Evolutionary conservation across 2,888 invertebrate species (phyloP), one percentile per base, ranked within the genome.

Genomic region (Capitulum mitella): DNA sequence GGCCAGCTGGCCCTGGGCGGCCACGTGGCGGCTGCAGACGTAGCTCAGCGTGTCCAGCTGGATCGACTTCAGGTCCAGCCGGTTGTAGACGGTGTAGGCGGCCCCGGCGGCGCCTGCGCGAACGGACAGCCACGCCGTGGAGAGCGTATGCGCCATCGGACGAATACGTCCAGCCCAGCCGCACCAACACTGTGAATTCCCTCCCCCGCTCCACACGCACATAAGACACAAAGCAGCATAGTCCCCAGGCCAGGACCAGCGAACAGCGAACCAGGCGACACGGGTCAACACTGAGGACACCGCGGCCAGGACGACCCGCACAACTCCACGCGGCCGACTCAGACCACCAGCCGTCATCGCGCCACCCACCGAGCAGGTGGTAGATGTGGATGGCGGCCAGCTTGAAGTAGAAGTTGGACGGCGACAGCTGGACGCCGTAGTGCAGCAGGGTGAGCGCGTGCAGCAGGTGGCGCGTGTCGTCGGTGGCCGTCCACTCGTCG

Each of bases 41-140:
- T 93, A 94, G 82, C 97, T 95, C 85, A 98, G 87, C 0, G 97
- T 94, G 85, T 97, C 95, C 84, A 96, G 88, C 86, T 97, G 97
- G 83, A 97, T 91, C 86, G 97, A 95, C 86, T 98, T 98, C 80
- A 95, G 90, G 84, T 97, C 97, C 84, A 98, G 87, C 78, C 90
- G 89, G 82, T 91, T 90, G 86, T 92, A 93, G 83, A 92, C 88
- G 78, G 89, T 88, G 83, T 92, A 91, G 48, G 94, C 93, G 1
- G 92, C 92, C 77, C 90, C 86, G 40, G 90, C 90, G 82, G 92
- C 92, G 81, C 95, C 95, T 86, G 83, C 19, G 12, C 32, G 61
- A 26, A n/a, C n/a, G n/a, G n/a, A n/a, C n/a, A n/a, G n/a, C n/a
- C n/a, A n/a, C n/a, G n/a, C n/a, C n/a, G n/a, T n/a, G n/a, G n/a